Conservation (phyloP, 2,888 invertebrate genomes). For the Neoaliturus tenellus region DNA sequence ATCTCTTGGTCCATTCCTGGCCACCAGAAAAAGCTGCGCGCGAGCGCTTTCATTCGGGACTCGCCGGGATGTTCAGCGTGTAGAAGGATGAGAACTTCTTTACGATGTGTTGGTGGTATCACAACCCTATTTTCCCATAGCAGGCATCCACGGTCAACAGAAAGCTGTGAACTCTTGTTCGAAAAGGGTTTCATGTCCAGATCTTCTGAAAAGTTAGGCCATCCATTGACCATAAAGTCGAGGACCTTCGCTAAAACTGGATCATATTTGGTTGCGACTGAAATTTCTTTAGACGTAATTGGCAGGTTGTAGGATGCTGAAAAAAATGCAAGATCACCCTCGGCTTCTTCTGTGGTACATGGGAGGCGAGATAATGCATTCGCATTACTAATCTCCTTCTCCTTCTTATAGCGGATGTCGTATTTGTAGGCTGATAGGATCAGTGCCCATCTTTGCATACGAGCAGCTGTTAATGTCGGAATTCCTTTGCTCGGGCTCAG, state of each 20-base stretch:
- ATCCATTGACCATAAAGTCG: background rate
- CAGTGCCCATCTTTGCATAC: background rate
- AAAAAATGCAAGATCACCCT: background rate
- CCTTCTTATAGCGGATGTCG: background rate
- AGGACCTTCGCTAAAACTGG: background rate
- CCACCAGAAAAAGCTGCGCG: slow-evolving; percentile 40
- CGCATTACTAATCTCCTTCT: background rate
- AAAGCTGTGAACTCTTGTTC: background rate
- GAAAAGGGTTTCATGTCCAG: background rate
- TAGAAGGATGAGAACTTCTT: background rate
- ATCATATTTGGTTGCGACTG: background rate
- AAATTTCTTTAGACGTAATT: background rate
- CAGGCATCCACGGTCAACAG: background rate
- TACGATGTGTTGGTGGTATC: background rate
- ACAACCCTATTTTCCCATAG: background rate
- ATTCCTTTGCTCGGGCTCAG: background rate
- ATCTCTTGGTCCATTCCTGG: slow-evolving; percentile 15
- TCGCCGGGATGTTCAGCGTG: slow-evolving; percentile 23
- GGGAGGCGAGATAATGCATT: background rate
- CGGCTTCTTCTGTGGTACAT: background rate
- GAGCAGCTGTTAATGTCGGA: background rate
- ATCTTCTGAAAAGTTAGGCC: background rate
- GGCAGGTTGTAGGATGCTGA: background rate
- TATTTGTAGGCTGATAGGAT: background rate
- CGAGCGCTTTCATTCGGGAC: background rate